Base-by-base conservation (phyloP, 2,888 invertebrate genomes). In the Rhynchonema sp. region DNA sequence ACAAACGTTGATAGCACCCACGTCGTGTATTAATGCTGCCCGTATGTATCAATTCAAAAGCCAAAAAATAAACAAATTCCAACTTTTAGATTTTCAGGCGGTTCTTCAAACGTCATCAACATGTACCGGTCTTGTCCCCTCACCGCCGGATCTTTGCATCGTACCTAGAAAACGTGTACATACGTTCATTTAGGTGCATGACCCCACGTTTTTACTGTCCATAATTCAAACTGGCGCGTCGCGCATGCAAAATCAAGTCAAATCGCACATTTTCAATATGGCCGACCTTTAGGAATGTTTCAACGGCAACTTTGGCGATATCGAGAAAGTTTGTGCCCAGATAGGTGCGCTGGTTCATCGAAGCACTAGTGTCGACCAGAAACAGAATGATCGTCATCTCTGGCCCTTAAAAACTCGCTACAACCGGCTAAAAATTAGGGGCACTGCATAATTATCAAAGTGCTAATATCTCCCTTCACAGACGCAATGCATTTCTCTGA, bases 331-430 rank as follows among this genome's bases (percentile, higher is more conserved):
- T 88, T 65, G 85, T 85, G 78, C 90, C 90, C 76, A 87, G 82
- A 80, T 88, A 90, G 74, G 88, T 87, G 67, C 90, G 85, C 81
- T 96, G 96, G 80, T 92, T 90, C 98, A 99, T 99, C 74, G 96
- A 96, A 76, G 92, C 89, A 77, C 91, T 92, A 71, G 94, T 98
- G 82, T 98, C 96, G 80, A 99, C 87, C 78, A 99, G 80, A 82
- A 99, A 99, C 76, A 98, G 85, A 79, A 99, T 96, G 76, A 98
- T 96, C 78, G 96, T 96, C 38, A 46, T 56, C 6, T 9, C 25
- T n/a, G n/a, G n/a, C n/a, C n/a, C n/a, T n/a, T n/a, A n/a, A n/a
- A n/a, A n/a, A n/a, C n/a, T n/a, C n/a, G n/a, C n/a, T n/a, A n/a
- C n/a, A n/a, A n/a, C n/a, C n/a, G n/a, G n/a, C n/a, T n/a, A n/a